A percentile compares a stretch with the other conserved stretches of the same genome.
Evolutionary conservation across 2,888 invertebrate genomes (phyloP).

Genomic region (Morpho helenor): DNA sequence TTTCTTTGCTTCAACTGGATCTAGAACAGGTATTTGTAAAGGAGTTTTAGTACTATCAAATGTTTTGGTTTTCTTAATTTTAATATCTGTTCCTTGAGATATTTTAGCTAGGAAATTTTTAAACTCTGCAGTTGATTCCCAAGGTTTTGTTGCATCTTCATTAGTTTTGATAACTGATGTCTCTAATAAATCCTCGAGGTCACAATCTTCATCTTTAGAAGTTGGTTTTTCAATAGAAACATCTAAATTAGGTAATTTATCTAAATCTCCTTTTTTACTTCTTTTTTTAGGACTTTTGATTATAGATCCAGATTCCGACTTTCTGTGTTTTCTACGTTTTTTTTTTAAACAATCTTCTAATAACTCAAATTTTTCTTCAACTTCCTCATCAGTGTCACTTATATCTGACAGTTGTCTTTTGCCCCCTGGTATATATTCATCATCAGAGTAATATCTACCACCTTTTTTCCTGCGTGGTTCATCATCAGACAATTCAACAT

Average conservation of each 20-base stretch:
- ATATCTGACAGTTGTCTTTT: slow-evolving; percentile 35
- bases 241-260: slow-evolving; percentile 21
- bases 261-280: slow-evolving; percentile 29
- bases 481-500: slow-evolving; percentile 64
- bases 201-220: slow-evolving; percentile 35
- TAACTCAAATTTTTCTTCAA: slow-evolving; percentile 24
- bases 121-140: slow-evolving; percentile 53
- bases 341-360: slow-evolving; percentile 31
- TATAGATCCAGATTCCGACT: slow-evolving; percentile 29
- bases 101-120: slow-evolving; percentile 65
- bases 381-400: slow-evolving; percentile 46
- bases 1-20: slow-evolving; percentile 48
- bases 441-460: slow-evolving; percentile 86
- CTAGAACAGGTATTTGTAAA: slow-evolving; percentile 59
- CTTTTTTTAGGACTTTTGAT: slow-evolving; percentile 41
- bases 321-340: slow-evolving; percentile 40
- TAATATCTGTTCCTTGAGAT: slow-evolving; percentile 57
- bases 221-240: slow-evolving; percentile 27
- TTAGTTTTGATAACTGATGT: slow-evolving; percentile 38
- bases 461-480: slow-evolving; percentile 50
- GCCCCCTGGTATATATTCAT: slow-evolving; percentile 86
- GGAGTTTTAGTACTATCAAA: slow-evolving; percentile 39
- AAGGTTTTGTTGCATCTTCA: slow-evolving; percentile 37
- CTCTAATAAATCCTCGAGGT: slow-evolving; percentile 42
- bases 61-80: slow-evolving; percentile 57